Conservation (phyloP, 2,888 invertebrate genomes). For the Tubulanus polymorphus region DNA sequence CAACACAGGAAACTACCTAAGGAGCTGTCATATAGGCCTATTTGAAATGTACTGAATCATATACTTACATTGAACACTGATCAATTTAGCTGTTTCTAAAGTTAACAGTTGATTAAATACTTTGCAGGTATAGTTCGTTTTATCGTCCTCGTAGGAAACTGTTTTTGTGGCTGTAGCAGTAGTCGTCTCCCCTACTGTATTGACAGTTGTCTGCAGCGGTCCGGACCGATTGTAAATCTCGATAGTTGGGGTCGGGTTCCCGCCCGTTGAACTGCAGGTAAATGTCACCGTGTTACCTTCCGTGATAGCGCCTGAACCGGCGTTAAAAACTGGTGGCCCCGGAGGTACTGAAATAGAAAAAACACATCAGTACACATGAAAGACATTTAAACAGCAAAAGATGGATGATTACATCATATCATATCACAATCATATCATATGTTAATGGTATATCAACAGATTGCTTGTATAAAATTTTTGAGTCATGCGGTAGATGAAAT, state of each 20-base stretch:
- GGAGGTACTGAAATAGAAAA: constrained; percentile 41
- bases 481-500: too few relatives aligned
- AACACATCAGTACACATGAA: too few relatives aligned
- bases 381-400: too few relatives aligned
- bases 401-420: too few relatives aligned
- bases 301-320: constrained; percentile 16
- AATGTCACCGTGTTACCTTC: constrained; percentile 30
- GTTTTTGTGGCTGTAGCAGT: constrained; percentile 22
- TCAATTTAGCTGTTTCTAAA: constrained; percentile 15
- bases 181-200: constrained; percentile 20
- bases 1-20: not conserved
- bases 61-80: constrained; percentile 37
- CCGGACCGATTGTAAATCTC: constrained; percentile 32
- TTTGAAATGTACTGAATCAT: not conserved
- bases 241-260: constrained; percentile 34
- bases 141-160: constrained; percentile 27
- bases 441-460: too few relatives aligned
- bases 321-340: constrained; percentile 23
- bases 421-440: too few relatives aligned
- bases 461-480: too few relatives aligned
- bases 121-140: constrained; percentile 32
- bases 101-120: constrained; percentile 34
- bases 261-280: constrained; percentile 31
- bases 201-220: not conserved
- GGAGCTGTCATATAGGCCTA: not conserved